Conservation (phyloP, 92 coral and sea anemone species). For the Ricordea florida region DNA sequence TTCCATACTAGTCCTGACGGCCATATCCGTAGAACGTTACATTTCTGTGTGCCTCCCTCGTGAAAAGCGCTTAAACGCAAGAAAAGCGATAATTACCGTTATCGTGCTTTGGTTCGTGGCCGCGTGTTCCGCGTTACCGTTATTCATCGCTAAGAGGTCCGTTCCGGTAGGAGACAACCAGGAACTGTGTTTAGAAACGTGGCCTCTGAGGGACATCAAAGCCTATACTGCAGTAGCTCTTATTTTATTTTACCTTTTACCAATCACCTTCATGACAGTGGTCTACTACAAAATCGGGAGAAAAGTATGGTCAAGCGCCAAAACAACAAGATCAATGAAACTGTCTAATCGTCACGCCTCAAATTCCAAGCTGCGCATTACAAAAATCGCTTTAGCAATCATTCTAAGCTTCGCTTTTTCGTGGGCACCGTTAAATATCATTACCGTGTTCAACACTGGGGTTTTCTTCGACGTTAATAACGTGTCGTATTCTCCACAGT, state of each 20-base stretch:
- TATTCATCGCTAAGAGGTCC: slow-evolving; percentile 39
- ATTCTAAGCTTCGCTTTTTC: slow-evolving; percentile 75
- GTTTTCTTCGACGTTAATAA: slow-evolving; percentile 1
- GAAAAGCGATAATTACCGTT: slow-evolving; percentile 27
- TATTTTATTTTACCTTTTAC: slow-evolving; percentile 59
- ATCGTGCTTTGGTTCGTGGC: slow-evolving; percentile 64
- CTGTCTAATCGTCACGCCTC: slow-evolving; percentile 24
- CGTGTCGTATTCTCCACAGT: not conserved
- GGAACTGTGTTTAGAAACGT: slow-evolving; percentile 43
- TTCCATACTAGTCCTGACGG: slow-evolving; percentile 72
- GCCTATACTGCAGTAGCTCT: slow-evolving; percentile 46
- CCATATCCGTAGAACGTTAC: slow-evolving; percentile 78
- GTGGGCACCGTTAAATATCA: slow-evolving; percentile 72
- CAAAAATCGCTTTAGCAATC: slow-evolving; percentile 72
- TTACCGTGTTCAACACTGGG: not conserved
- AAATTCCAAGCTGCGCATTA: slow-evolving; percentile 73
- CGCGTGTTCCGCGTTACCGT: slow-evolving; percentile 48
- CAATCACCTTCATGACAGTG: slow-evolving; percentile 59
- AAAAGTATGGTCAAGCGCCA: slow-evolving; percentile 72
- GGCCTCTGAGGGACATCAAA: slow-evolving; percentile 16
- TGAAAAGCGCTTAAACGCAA: slow-evolving; percentile 40
- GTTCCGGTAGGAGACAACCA: not conserved
- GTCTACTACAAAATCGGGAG: slow-evolving; percentile 71
- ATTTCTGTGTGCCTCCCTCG: slow-evolving; percentile 70
- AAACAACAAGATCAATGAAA: slow-evolving; percentile 65